Evolutionary conservation across 2,113 vertebrate genomes (phyloP).

Genomic region (Peromyscus californicus): DNA sequence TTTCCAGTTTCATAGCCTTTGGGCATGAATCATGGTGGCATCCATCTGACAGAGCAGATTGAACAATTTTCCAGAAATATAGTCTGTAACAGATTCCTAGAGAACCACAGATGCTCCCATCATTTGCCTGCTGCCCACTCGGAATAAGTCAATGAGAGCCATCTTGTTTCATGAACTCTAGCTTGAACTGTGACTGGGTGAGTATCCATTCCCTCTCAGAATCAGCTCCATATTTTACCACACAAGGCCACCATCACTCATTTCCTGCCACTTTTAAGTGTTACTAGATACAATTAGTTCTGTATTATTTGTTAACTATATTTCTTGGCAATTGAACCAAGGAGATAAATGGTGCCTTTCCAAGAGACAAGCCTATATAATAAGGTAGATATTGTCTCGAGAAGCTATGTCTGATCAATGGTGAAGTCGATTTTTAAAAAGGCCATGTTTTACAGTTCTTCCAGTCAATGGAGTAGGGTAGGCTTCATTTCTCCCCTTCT

Average conservation of each 20-base stretch:
- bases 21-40: conserved; percentile 55
- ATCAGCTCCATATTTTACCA: not conserved
- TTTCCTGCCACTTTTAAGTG: not conserved
- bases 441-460: not conserved
- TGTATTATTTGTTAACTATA: conserved; percentile 47
- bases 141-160: conserved; percentile 55
- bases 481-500: not conserved
- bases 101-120: conserved; percentile 57
- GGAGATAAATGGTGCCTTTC: not conserved
- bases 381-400: not conserved
- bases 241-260: not conserved
- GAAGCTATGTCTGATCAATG: not conserved
- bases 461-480: not conserved
- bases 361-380: not conserved
- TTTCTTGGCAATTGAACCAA: not conserved
- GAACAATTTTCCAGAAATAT: conserved; percentile 65
- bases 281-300: conserved; percentile 16
- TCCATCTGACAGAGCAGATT: conserved; percentile 76
- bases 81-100: conserved; percentile 61
- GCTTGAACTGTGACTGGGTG: not conserved
- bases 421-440: not conserved
- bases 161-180: conserved; percentile 25
- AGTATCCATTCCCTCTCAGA: not conserved
- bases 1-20: conserved; percentile 54
- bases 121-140: conserved; percentile 55